A percentile compares a stretch with the other conserved stretches of the same genome.
These are phyloP conservation scores for Mus pahari DNA, from an alignment of 2,113 vertebrate genomes.

Conservation along the genomic window DNA sequence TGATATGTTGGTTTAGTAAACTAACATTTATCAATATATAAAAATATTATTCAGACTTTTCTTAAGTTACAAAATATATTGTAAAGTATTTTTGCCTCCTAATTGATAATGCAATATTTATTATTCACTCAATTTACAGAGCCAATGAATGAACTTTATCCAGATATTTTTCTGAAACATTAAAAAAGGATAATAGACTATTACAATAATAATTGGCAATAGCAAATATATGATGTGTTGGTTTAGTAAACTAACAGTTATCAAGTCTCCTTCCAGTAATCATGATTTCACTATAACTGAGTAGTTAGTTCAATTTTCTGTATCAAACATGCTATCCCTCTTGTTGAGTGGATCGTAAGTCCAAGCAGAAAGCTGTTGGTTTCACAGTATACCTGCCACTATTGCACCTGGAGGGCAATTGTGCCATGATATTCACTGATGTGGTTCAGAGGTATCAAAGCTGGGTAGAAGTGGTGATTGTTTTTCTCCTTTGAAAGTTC, in stretches of 20 bases:
- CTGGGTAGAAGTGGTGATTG: background rate
- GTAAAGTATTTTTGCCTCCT: background rate
- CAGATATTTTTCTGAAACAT: background rate
- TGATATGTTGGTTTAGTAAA: too few species aligned
- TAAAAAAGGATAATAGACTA: too few species aligned
- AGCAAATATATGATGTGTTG: too few species aligned
- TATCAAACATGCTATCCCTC: background rate
- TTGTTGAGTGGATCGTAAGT: background rate
- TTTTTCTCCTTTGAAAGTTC: background rate
- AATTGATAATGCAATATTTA: background rate
- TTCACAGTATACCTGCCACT: background rate
- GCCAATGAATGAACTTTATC: background rate
- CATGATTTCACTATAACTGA: background rate
- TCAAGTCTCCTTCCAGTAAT: background rate
- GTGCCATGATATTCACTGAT: background rate
- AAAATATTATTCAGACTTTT: background rate
- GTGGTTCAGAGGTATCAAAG: background rate
- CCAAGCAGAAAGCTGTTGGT: background rate
- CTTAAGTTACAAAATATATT: background rate
- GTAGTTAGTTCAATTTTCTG: background rate
- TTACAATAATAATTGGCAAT: background rate
- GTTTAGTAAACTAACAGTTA: background rate
- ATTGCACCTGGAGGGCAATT: background rate
- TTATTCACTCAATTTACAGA: background rate
- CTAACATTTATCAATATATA: too few species aligned